Evolutionary conservation across 2,113 vertebrate species (phyloP).

Genomic region (Melanotaenia duboulayi): DNA sequence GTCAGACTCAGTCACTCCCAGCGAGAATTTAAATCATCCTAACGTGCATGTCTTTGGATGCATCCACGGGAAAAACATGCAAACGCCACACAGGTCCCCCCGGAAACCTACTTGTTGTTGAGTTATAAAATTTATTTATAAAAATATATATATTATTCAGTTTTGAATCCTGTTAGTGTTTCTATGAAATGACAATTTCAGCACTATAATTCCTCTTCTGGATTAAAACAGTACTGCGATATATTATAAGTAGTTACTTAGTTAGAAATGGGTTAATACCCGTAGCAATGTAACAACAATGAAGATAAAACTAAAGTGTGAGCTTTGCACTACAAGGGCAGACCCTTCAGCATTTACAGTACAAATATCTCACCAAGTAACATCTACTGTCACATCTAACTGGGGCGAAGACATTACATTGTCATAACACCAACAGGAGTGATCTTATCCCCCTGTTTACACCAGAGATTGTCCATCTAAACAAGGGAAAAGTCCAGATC

Average conservation of each 20-base stretch:
- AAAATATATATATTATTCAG: no score
- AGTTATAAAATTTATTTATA: no score
- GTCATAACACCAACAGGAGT: conserved; percentile 1
- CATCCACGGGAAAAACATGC: no score
- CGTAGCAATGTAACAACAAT: neutral
- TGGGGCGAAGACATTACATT: neutral
- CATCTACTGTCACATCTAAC: conserved; percentile 8
- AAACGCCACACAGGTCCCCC: no score
- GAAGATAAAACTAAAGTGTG: neutral
- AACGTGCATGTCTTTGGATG: no score
- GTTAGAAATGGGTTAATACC: neutral
- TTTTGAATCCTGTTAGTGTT: neutral
- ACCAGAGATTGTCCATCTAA: conserved; percentile 58
- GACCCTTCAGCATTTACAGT: conserved; percentile 2
- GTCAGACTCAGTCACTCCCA: no score
- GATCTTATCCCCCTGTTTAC: conserved; percentile 46
- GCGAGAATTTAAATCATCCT: no score
- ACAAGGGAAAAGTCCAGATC: conserved; percentile 60
- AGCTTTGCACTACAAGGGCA: neutral
- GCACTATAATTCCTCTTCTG: neutral
- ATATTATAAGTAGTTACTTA: no score
- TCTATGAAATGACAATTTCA: neutral
- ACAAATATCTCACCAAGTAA: neutral
- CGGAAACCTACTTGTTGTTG: no score
- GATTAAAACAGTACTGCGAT: neutral